phyloP scores from a whole-genome alignment of 2,797 vertebrate species.

The Monodelphis domestica region DNA sequence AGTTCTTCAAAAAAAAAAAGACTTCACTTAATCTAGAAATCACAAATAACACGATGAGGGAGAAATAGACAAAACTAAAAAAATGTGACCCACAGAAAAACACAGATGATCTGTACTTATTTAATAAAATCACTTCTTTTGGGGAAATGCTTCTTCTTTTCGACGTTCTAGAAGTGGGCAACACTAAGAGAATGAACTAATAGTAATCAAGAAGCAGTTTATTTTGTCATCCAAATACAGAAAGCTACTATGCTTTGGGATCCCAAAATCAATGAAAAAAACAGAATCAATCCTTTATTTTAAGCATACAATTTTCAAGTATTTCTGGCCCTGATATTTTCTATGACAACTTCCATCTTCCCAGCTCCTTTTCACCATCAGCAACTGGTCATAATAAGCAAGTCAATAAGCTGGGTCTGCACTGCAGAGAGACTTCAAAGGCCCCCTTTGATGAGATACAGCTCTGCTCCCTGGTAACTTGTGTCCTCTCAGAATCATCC shows the following conservation, averaged over 20 bases:
- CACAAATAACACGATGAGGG: no score
- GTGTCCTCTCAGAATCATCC: slow-evolving; percentile 80
- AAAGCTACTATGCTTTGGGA: neutral
- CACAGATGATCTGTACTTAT: slow-evolving; percentile 50
- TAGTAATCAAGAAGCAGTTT: neutral
- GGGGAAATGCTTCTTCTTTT: slow-evolving; percentile 60
- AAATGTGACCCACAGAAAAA: no score
- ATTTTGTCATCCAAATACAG: neutral
- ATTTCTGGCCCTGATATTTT: neutral
- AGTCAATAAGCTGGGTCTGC: no score
- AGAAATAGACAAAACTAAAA: no score
- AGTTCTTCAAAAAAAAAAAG: no score
- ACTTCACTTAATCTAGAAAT: no score
- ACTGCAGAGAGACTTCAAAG: no score
- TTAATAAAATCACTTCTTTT: slow-evolving; percentile 68
- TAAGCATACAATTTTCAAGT: neutral
- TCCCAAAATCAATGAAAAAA: slow-evolving; percentile 62
- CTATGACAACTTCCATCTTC: no score
- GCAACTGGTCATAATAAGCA: neutral
- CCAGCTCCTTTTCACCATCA: neutral
- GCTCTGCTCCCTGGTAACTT: neutral
- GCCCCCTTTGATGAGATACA: no score
- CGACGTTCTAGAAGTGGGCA: slow-evolving; percentile 21
- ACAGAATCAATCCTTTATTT: neutral
- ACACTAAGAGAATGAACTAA: neutral